Evolutionary conservation across 1,140 invertebrate genomes (phyloP).

Genomic region (Eueides isabella): DNA sequence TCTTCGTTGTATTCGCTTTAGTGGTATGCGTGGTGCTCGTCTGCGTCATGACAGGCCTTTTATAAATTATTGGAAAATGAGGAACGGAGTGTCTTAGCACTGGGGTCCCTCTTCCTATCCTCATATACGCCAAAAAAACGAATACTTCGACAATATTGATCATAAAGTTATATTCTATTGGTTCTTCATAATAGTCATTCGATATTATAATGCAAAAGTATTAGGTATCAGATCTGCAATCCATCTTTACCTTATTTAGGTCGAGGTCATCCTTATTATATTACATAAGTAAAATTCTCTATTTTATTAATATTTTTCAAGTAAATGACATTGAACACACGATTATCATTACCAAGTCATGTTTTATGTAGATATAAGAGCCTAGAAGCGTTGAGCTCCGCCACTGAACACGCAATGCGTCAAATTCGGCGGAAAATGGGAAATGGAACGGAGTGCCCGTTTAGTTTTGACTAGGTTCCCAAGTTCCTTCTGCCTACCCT

Average conservation of each 20-base stretch:
- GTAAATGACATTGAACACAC: not conserved
- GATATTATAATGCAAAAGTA: constrained; percentile 29
- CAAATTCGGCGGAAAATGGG: too few species aligned
- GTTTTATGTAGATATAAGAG: not conserved
- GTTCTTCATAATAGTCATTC: not conserved
- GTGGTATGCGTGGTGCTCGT: too few species aligned
- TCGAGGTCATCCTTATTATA: constrained; percentile 22
- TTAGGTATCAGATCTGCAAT: constrained; percentile 28
- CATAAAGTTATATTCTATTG: not conserved
- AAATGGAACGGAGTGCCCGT: too few species aligned
- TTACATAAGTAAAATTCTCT: constrained; percentile 11
- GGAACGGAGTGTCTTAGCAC: too few species aligned
- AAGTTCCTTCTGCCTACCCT: too few species aligned
- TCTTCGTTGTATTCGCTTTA: too few species aligned
- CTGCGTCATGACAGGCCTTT: too few species aligned
- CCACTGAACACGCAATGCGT: too few species aligned
- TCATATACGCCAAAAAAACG: not conserved
- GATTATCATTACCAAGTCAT: not conserved
- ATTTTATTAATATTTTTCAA: constrained; percentile 5
- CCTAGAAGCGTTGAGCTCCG: too few species aligned
- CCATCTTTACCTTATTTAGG: constrained; percentile 23
- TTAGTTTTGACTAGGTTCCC: too few species aligned
- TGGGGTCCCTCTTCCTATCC: too few species aligned
- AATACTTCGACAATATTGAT: not conserved
- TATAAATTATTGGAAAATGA: too few species aligned